These are phyloP conservation scores for Hymenopus coronatus DNA, from an alignment of 2,888 invertebrate genomes.

Conservation along the genomic window DNA sequence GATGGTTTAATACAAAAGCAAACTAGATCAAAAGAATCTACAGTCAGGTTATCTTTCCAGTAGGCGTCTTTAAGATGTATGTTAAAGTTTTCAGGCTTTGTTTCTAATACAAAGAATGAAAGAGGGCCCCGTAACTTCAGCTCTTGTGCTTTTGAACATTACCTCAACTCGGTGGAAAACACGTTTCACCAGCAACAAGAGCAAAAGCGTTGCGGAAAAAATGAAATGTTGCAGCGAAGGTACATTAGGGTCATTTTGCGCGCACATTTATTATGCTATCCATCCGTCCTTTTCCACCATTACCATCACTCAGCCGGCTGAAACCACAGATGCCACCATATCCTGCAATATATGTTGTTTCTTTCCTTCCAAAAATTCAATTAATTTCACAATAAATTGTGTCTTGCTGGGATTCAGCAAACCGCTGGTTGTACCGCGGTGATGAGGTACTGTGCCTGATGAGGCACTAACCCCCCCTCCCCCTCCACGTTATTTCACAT, in stretches of 20 bases:
- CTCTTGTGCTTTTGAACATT: no score
- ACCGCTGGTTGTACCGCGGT: not conserved
- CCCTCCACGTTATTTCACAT: conserved; percentile 54
- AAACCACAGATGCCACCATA: conserved; percentile 15
- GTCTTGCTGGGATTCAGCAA: conserved; percentile 21
- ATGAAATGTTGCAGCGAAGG: not conserved
- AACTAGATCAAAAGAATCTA: no score
- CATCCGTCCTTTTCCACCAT: not conserved
- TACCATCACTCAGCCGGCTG: not conserved
- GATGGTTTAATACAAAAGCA: no score
- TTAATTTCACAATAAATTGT: conserved; percentile 35
- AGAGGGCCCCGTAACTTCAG: no score
- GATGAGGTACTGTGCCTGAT: conserved; percentile 16
- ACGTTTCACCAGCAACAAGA: not conserved
- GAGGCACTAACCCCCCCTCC: conserved; percentile 23
- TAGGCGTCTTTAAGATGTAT: no score
- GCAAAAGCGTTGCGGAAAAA: not conserved
- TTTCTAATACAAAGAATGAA: no score
- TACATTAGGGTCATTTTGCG: not conserved
- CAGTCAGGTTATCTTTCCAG: no score
- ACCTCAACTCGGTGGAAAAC: not conserved
- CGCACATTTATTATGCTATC: not conserved
- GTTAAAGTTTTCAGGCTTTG: no score
- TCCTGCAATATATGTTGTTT: conserved; percentile 18
- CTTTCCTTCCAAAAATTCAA: conserved; percentile 31